A percentile compares a stretch with the other conserved stretches of the same genome.
Evolutionary conservation across 2,797 vertebrate species (phyloP).

Genomic region (Nothura maculosa): DNA sequence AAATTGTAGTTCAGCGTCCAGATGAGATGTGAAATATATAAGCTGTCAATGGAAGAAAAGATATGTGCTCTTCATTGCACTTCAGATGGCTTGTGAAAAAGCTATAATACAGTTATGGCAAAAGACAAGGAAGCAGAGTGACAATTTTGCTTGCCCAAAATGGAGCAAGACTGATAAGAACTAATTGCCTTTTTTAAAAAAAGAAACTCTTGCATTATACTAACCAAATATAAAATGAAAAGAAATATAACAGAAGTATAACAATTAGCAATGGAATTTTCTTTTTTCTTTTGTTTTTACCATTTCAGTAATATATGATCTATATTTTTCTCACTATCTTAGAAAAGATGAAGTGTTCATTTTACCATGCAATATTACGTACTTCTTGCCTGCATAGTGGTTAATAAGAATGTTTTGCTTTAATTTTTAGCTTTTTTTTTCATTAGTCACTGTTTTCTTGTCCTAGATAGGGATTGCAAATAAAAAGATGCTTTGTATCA

Average conservation of each 20-base stretch:
- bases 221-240: conserved; percentile 53
- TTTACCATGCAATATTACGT: background rate
- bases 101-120: background rate
- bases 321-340: background rate
- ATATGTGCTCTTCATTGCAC: background rate
- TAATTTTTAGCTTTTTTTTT: background rate
- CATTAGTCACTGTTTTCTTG: background rate
- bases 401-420: background rate
- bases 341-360: background rate
- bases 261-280: background rate
- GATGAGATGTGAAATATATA: background rate
- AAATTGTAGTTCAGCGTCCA: background rate
- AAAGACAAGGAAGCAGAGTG: background rate
- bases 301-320: background rate
- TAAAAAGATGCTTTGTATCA: conserved; percentile 11
- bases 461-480: background rate
- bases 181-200: conserved; percentile 52
- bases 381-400: background rate
- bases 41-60: background rate
- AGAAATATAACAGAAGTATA: background rate
- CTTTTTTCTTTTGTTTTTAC: background rate
- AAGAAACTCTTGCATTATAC: conserved; percentile 23
- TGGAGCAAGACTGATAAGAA: conserved; percentile 30
- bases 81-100: background rate
- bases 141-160: background rate